Conservation (phyloP, 1,140 invertebrate species). For the Sminthurinus signatus region DNA sequence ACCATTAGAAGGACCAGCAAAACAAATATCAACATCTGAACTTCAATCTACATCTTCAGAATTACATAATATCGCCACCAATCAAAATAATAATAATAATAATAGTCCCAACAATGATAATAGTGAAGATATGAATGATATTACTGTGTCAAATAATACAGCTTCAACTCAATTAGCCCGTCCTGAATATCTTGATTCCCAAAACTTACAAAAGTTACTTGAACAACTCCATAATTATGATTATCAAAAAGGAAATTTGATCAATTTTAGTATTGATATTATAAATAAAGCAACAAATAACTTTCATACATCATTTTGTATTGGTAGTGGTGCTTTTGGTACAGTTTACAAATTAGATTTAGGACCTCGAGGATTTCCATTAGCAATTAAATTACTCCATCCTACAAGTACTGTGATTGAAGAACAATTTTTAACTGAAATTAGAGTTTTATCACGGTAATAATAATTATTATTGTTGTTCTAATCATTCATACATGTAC, state of each 20-base stretch:
- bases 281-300: constrained; percentile 40
- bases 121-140: too few species aligned
- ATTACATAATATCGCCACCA: too few species aligned
- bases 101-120: too few species aligned
- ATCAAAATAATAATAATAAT: too few species aligned
- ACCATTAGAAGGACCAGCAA: constrained; percentile 33
- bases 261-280: constrained; percentile 45
- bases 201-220: constrained; percentile 12
- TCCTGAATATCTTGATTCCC: background rate
- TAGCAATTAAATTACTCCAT: constrained; percentile 59
- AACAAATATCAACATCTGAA: constrained; percentile 11
- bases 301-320: constrained; percentile 42
- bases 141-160: too few species aligned
- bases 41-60: too few species aligned
- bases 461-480: too few species aligned
- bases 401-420: constrained; percentile 46
- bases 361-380: constrained; percentile 41
- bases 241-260: constrained; percentile 36
- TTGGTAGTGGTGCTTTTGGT: constrained; percentile 64
- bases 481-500: too few species aligned
- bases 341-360: constrained; percentile 56
- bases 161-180: too few species aligned
- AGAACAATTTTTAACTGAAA: constrained; percentile 61
- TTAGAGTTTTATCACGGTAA: constrained; percentile 48
- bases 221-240: constrained; percentile 45